Evolutionary conservation across 1,140 invertebrate genomes (phyloP).

Genomic region (Tribolium castaneum): DNA sequence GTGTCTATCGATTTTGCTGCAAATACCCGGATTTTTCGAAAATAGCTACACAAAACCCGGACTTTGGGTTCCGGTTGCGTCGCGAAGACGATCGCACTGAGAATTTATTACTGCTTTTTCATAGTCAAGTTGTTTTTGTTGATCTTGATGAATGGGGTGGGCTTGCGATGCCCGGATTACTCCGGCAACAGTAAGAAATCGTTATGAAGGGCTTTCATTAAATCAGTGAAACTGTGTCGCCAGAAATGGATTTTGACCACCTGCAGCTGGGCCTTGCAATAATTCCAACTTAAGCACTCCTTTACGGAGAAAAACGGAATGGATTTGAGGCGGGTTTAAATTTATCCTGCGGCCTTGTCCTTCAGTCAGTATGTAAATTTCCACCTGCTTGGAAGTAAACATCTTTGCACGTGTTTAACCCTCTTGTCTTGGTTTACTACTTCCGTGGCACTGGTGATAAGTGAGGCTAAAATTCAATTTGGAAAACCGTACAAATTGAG

Average conservation of each 20-base stretch:
- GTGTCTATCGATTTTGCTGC: neutral
- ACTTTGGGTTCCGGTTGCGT: neutral
- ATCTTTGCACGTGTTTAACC: neutral
- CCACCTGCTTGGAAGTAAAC: neutral
- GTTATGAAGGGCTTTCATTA: conserved; percentile 21
- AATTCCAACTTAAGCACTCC: too few species aligned
- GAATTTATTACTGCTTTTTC: conserved; percentile 26
- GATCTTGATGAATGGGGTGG: conserved; percentile 21
- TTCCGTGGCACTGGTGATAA: neutral
- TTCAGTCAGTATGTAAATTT: neutral
- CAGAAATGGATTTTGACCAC: neutral
- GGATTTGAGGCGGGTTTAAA: neutral
- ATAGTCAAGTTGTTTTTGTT: conserved; percentile 25
- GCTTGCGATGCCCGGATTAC: neutral
- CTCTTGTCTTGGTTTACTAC: neutral
- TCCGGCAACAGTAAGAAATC: neutral
- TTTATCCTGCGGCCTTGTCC: neutral
- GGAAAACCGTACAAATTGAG: neutral
- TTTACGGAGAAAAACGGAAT: too few species aligned
- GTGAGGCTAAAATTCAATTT: neutral
- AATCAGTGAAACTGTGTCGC: neutral
- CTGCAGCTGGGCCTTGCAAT: neutral
- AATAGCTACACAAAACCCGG: neutral
- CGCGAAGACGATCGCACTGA: conserved; percentile 11
- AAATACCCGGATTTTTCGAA: neutral